phyloP scores from a whole-genome alignment of 2,888 invertebrate species.

The Kuschelorhynchus macadamiae region DNA sequence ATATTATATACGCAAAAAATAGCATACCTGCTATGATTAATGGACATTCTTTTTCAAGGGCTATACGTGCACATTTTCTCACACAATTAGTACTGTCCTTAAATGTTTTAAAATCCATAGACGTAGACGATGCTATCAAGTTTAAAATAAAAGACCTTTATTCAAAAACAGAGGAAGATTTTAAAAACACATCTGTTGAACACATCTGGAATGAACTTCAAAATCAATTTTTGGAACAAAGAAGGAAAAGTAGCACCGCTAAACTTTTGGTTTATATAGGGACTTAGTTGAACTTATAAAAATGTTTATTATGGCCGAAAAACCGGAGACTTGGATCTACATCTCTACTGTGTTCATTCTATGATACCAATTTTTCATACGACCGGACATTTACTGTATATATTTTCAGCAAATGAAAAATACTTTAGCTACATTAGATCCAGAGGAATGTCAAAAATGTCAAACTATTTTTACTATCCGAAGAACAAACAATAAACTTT shows the following conservation, averaged over 20 bases:
- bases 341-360: slow-evolving; percentile 6
- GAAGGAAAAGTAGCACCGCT: background rate
- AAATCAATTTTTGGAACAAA: background rate
- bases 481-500: no score
- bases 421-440: background rate
- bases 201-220: background rate
- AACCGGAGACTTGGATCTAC: slow-evolving; percentile 2
- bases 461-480: background rate
- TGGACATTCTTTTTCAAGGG: slow-evolving; percentile 56
- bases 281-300: slow-evolving; percentile 8
- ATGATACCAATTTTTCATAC: slow-evolving; percentile 15
- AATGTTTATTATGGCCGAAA: slow-evolving; percentile 14
- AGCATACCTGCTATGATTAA: slow-evolving; percentile 58
- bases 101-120: background rate
- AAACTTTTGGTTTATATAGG: slow-evolving; percentile 7
- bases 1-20: slow-evolving; percentile 55
- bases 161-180: background rate
- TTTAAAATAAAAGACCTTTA: background rate
- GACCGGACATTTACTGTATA: background rate
- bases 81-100: slow-evolving; percentile 1
- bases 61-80: slow-evolving; percentile 30
- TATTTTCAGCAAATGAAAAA: slow-evolving; percentile 2
- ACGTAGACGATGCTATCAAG: background rate
- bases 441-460: background rate
- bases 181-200: background rate